Percentiles rank a stretch among this genome's conserved stretches.
Conservation (phyloP, 2,888 invertebrate species). For the Erebia epiphron region DNA sequence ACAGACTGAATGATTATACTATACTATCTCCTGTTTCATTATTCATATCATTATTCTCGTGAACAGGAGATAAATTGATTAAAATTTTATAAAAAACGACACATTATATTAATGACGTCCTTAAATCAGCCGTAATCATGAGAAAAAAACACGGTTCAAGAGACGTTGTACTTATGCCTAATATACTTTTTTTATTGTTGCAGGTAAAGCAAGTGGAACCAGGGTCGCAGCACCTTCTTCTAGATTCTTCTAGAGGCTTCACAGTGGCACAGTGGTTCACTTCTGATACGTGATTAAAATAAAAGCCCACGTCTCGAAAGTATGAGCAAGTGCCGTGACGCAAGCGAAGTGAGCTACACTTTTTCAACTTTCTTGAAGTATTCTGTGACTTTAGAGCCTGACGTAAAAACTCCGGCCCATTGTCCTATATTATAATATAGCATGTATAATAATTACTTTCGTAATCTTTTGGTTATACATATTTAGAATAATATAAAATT, state of each 20-base stretch:
- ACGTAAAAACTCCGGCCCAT: slow-evolving; percentile 14
- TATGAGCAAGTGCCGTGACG: slow-evolving; percentile 43
- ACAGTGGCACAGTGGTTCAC: slow-evolving; percentile 72
- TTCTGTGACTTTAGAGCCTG: neutral
- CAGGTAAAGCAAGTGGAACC: slow-evolving; percentile 76
- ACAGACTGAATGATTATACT: no score
- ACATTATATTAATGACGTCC: no score
- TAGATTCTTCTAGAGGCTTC: slow-evolving; percentile 61
- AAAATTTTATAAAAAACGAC: no score
- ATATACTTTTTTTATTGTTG: slow-evolving; percentile 55
- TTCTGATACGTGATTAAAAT: slow-evolving; percentile 19
- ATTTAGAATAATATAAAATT: slow-evolving; percentile 59
- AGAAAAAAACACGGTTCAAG: neutral
- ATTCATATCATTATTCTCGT: no score
- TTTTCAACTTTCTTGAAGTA: neutral
- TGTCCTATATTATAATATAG: slow-evolving; percentile 28
- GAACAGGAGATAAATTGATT: no score
- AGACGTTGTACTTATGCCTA: slow-evolving; percentile 25
- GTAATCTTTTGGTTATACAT: slow-evolving; percentile 58
- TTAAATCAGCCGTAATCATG: no score
- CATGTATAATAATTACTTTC: slow-evolving; percentile 49
- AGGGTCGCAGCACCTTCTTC: slow-evolving; percentile 62
- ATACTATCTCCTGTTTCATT: no score
- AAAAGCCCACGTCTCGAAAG: slow-evolving; percentile 33
- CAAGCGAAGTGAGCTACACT: neutral